A percentile compares a stretch with the other conserved stretches of the same genome.
phyloP scores from a whole-genome alignment of 2,113 vertebrate species.

The Misgurnus mizolepis region DNA sequence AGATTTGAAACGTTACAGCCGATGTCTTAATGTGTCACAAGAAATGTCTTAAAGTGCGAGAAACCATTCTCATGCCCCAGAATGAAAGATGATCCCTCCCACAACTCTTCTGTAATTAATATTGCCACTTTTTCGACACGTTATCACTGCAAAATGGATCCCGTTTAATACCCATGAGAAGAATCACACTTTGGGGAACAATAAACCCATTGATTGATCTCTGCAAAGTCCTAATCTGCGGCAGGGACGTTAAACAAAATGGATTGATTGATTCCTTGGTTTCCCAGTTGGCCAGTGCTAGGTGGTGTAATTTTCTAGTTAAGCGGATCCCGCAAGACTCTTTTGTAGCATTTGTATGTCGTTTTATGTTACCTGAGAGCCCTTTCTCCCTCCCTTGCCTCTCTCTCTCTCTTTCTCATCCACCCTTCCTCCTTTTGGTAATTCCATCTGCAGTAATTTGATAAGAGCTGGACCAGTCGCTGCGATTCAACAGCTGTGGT shows the following conservation, averaged over 20 bases:
- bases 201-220: constrained; percentile 87
- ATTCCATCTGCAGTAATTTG: constrained; percentile 71
- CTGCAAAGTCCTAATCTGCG: constrained; percentile 75
- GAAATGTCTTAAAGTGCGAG: constrained; percentile 7
- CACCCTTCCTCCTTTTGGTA: constrained; percentile 48
- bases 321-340: constrained; percentile 74
- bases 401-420: constrained; percentile 61
- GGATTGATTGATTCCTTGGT: constrained; percentile 75
- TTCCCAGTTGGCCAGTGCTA: constrained; percentile 75
- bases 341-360: constrained; percentile 82
- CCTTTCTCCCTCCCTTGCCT: constrained; percentile 52
- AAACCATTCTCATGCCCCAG: constrained; percentile 58
- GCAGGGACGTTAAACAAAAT: constrained; percentile 72
- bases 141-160: constrained; percentile 77
- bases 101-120: constrained; percentile 74
- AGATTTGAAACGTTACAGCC: neutral
- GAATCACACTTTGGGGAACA: constrained; percentile 81
- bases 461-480: constrained; percentile 70
- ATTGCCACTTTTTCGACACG: constrained; percentile 76
- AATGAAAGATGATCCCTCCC: constrained; percentile 60
- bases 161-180: constrained; percentile 75
- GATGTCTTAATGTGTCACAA: neutral
- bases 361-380: constrained; percentile 79
- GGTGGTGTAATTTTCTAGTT: constrained; percentile 73
- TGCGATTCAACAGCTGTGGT: constrained; percentile 75